phyloP scores from a whole-genome alignment of 1,140 invertebrate species.

The Oscheius sp. region DNA sequence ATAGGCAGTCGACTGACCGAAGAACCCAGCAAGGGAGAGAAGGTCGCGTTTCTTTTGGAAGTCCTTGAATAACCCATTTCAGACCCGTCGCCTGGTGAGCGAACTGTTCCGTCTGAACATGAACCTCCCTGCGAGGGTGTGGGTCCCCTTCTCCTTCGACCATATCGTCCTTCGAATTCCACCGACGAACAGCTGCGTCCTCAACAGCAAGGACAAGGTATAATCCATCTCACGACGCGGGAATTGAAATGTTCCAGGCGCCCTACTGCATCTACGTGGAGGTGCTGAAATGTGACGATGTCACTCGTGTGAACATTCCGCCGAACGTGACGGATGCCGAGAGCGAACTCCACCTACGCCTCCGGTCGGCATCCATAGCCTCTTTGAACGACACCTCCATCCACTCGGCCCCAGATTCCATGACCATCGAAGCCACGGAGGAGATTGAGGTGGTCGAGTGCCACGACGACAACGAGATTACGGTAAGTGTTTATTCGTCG shows the following conservation, averaged over 20 bases:
- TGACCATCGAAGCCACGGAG: not conserved
- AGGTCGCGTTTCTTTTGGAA: not conserved
- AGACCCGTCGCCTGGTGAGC: constrained; percentile 82
- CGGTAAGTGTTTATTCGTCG: not conserved
- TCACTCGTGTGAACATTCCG: constrained; percentile 75
- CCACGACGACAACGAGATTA: not conserved
- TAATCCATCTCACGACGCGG: constrained; percentile 17
- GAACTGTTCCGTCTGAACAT: constrained; percentile 88
- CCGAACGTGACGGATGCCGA: not conserved
- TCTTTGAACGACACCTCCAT: not conserved
- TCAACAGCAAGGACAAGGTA: constrained; percentile 98
- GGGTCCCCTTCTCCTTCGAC: constrained; percentile 78
- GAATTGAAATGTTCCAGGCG: constrained; percentile 68
- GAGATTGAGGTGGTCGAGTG: constrained; percentile 1
- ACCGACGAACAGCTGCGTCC: constrained; percentile 86
- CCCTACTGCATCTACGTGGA: constrained; percentile 97
- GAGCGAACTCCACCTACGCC: not conserved
- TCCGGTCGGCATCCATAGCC: not conserved
- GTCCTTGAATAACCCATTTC: constrained; percentile 55
- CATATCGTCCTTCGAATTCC: constrained; percentile 87
- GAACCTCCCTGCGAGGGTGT: constrained; percentile 93
- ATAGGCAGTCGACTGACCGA: constrained; percentile 85
- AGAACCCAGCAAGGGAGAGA: constrained; percentile 85
- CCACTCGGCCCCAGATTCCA: not conserved
- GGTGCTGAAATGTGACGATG: constrained; percentile 84